phyloP scores from a whole-genome alignment of 2,113 vertebrate species.

The Elephas maximus region DNA sequence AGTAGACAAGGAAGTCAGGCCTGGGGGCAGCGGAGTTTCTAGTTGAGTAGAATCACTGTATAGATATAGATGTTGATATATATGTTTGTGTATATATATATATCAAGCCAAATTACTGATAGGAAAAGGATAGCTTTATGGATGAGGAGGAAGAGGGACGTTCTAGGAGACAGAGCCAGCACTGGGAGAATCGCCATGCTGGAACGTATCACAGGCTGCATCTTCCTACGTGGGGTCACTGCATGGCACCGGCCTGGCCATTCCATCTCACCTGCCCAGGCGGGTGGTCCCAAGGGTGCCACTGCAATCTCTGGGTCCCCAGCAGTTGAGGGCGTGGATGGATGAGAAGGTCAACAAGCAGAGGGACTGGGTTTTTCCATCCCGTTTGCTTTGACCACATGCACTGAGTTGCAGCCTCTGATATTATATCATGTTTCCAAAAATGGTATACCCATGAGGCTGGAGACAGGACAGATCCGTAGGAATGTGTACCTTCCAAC shows the following conservation, averaged over 20 bases:
- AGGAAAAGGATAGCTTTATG: slow-evolving; percentile 90
- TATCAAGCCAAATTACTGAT: slow-evolving; percentile 88
- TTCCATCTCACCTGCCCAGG: not conserved
- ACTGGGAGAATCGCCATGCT: not conserved
- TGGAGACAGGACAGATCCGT: slow-evolving; percentile 63
- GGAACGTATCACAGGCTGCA: not conserved
- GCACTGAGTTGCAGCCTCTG: slow-evolving; percentile 64
- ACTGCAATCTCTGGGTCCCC: not conserved
- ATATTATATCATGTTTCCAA: slow-evolving; percentile 63
- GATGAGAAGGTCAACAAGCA: not conserved
- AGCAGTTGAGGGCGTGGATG: not conserved
- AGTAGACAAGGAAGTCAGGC: slow-evolving; percentile 76
- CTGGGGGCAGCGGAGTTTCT: slow-evolving; percentile 82
- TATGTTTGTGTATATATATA: slow-evolving; percentile 82
- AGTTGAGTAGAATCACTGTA: slow-evolving; percentile 87
- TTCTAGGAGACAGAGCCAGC: slow-evolving; percentile 80
- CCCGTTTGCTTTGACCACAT: slow-evolving; percentile 65
- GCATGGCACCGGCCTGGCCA: not conserved
- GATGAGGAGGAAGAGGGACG: slow-evolving; percentile 81
- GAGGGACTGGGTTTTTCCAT: slow-evolving; percentile 70
- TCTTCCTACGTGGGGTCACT: not conserved
- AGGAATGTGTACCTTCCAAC: slow-evolving; percentile 79
- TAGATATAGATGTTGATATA: slow-evolving; percentile 85
- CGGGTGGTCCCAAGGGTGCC: not conserved
- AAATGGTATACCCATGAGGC: slow-evolving; percentile 75